phyloP scores from a whole-genome alignment of 2,888 invertebrate species.

The Eupsilia transversa region DNA sequence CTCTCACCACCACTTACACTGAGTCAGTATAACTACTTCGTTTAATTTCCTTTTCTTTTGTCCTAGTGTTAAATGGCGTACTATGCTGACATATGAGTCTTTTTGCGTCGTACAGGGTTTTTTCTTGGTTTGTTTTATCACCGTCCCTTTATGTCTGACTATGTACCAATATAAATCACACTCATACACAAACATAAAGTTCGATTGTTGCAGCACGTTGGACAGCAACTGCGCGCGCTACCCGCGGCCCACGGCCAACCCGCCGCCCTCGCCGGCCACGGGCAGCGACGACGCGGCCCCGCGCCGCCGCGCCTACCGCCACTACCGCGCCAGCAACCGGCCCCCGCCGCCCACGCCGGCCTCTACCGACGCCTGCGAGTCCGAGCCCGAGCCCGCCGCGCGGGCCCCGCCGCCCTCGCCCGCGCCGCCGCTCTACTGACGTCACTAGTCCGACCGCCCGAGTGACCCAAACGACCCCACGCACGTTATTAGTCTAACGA shows the following conservation, averaged over 20 bases:
- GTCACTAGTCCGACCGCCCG: neutral
- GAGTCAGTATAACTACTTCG: slow-evolving; percentile 76
- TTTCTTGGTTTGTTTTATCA: neutral
- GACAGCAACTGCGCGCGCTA: slow-evolving; percentile 93
- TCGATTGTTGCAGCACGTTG: slow-evolving; percentile 87
- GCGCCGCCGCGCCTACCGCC: slow-evolving; percentile 94
- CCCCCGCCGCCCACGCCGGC: slow-evolving; percentile 98
- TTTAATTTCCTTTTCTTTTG: neutral
- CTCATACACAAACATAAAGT: neutral
- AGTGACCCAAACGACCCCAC: neutral
- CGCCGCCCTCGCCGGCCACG: slow-evolving; percentile 97
- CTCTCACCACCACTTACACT: slow-evolving; percentile 69
- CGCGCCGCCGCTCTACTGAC: slow-evolving; percentile 86
- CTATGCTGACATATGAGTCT: neutral
- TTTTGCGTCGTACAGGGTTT: neutral
- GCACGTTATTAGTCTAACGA: neutral
- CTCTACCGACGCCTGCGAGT: slow-evolving; percentile 98
- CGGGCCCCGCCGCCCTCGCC: slow-evolving; percentile 97
- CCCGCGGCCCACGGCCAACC: slow-evolving; percentile 96
- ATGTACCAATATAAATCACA: neutral
- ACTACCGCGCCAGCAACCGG: slow-evolving; percentile 95
- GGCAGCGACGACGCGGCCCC: slow-evolving; percentile 93
- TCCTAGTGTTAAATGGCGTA: too few relatives aligned
- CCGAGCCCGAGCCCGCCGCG: slow-evolving; percentile 94
- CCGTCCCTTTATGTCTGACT: neutral